Base-by-base conservation (phyloP, 2,797 vertebrate genomes). In the Rhinophrynus dorsalis region DNA sequence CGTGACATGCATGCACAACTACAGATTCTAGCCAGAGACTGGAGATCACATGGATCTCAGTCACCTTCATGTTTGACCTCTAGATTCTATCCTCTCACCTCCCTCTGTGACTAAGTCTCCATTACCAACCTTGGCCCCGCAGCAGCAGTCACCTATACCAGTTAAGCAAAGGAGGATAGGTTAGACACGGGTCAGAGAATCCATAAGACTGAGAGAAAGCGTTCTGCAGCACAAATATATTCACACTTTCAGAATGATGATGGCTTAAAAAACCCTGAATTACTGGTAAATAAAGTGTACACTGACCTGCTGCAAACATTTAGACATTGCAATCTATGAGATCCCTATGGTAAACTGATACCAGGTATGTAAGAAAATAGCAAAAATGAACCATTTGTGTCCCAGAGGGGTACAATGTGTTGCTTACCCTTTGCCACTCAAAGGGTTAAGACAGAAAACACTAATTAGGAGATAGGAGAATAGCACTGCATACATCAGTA, bases 61-160 rank as follows among this genome's bases (percentile, higher is more conserved):
- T 29, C 12, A 57, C 48, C 26, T 60, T 2, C 27, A 40, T 56
- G 37, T 24, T 44, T 29, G 37, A 58, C 68, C 42, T 55, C 15
- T 73, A 62, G 72, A 69, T 74, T 70, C 76, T 63, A 74, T 76
- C 67, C 74, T 83, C 81, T 88, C 86, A 86, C 80, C 80, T 93
- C 91, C 90, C 89, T 87, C 80, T 83, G 77, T 75, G 80, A 79
- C 72, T 88, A 83, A 84, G 81, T 76, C 76, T 88, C 84, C 90
- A 91, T 84, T 72, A 80, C 83, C 85, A 92, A 83, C 81, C 79
- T 77, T 81, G 77, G 80, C 75, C 77, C 76, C 86, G 89, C 90
- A 94, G 91, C 89, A 86, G 87, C 77, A 90, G 88, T 93, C 91
- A 93, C 91, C 91, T 93, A 91, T 76, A 89, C 88, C 86, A 88